phyloP scores from a whole-genome alignment of 2,888 invertebrate species.

The Drosophila merina region DNA sequence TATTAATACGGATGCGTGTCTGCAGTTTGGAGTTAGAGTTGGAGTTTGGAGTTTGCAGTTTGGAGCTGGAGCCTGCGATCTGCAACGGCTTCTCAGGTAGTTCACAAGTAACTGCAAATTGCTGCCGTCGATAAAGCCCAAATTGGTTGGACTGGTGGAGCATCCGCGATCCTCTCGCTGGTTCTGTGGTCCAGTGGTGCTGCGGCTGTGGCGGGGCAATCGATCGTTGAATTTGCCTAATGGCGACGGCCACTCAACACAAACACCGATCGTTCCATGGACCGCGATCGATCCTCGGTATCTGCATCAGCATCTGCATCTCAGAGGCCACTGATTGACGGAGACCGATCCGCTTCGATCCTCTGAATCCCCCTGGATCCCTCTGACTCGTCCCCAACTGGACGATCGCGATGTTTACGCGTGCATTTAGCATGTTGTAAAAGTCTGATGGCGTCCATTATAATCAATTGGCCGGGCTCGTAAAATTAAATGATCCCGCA shows the following conservation, averaged over 20 bases:
- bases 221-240: conserved; percentile 81
- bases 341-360: conserved; percentile 48
- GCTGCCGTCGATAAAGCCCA: conserved; percentile 78
- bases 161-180: conserved; percentile 59
- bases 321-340: conserved; percentile 63
- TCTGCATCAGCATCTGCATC: conserved; percentile 53
- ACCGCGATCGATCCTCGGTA: conserved; percentile 34
- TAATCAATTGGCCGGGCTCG: conserved; percentile 84
- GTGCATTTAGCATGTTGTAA: conserved; percentile 83
- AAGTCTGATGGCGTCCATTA: conserved; percentile 83
- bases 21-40: conserved; percentile 27
- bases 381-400: conserved; percentile 29
- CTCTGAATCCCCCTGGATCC: conserved; percentile 5
- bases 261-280: conserved; percentile 58
- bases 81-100: conserved; percentile 82
- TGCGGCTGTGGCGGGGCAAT: conserved; percentile 48
- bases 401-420: conserved; percentile 70
- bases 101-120: conserved; percentile 83
- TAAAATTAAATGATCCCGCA: conserved; percentile 84
- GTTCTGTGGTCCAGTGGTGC: not conserved
- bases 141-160: conserved; percentile 59
- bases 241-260: conserved; percentile 80
- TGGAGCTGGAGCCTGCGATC: conserved; percentile 22
- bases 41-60: conserved; percentile 15
- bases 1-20: conserved; percentile 71